Base-by-base conservation (phyloP, 2,113 vertebrate species). In the Rhinoderma darwinii region DNA sequence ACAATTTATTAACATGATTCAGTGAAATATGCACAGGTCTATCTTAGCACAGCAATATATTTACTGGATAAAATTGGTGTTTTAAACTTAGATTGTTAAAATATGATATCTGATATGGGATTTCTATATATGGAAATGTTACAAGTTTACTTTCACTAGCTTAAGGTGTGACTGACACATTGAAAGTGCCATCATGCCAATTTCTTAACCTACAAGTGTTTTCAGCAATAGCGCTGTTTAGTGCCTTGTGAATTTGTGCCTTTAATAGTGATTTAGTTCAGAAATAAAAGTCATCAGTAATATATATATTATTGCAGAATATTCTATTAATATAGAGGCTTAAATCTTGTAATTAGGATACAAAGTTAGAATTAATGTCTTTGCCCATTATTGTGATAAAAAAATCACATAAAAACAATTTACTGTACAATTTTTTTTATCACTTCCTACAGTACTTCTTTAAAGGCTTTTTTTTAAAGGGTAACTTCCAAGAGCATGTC, bases 131-230 rank as follows among this genome's bases (percentile, higher is more conserved):
- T n/a, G 7, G 30, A 37, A 68, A 35, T 15, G 3, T 68, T 35
- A 35, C 12, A 68, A 75, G 27, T 27, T 27, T 5, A 32, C n/a
- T 10, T 77, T 47, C 2, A 1, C 2, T 51, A 27, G 39, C n/a
- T 50, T 17, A 18, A 30, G 59, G 17, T 41, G 22, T n/a, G 47
- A 81, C 50, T 56, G 27, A 59, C 50, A 80, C 51, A 41, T n/a
- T 39, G 20, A 39, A 61, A 30, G 12, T 59, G 51, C 77, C 51
- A 59, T 54, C 27, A 59, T 59, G 54, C 6, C 22, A 25, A 43
- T 74, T 74, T 74, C 68, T 43, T 74, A 22, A 43, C 8, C 37
- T 74, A 74, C n/a, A 74, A 25, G 70, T 39, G 70, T 43, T 73
- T 43, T 73, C 7, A 41, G 37, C 35, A 41, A 73, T 72, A 39